Conservation (phyloP, 2,888 invertebrate species). For the Choreutis nemorana region DNA sequence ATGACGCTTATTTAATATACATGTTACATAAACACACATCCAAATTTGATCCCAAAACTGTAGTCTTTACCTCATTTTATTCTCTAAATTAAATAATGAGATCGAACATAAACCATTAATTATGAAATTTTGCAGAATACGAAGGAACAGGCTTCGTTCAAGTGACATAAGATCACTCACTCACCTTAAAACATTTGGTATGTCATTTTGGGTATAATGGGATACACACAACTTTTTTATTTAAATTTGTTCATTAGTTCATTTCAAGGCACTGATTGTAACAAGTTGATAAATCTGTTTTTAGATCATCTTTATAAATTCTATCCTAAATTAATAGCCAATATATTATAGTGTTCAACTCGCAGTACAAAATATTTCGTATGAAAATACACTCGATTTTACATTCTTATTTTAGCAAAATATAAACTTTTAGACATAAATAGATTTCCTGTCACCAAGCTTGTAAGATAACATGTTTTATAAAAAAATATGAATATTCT, state of each 20-base stretch:
- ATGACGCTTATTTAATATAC: slow-evolving; percentile 50
- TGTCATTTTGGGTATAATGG: not conserved
- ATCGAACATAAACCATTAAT: slow-evolving; percentile 59
- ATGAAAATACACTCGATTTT: slow-evolving; percentile 62
- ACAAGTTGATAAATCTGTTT: slow-evolving; percentile 49
- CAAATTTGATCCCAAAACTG: slow-evolving; percentile 65
- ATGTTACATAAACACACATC: slow-evolving; percentile 62
- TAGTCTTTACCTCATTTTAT: slow-evolving; percentile 64
- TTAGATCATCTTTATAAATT: slow-evolving; percentile 45
- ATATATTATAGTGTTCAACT: slow-evolving; percentile 58
- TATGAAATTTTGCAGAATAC: slow-evolving; percentile 47
- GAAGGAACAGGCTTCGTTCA: slow-evolving; percentile 24
- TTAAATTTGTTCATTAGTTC: slow-evolving; percentile 45
- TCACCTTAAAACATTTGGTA: not conserved
- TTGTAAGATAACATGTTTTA: slow-evolving; percentile 42
- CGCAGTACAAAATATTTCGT: slow-evolving; percentile 54
- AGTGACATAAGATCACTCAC: not conserved
- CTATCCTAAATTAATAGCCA: slow-evolving; percentile 60
- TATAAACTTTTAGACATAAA: slow-evolving; percentile 54
- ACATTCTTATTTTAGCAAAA: slow-evolving; percentile 59
- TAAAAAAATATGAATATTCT: slow-evolving; percentile 64
- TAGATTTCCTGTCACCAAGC: slow-evolving; percentile 38
- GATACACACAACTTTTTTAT: too few relatives aligned
- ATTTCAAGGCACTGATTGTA: slow-evolving; percentile 57
- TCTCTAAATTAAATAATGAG: slow-evolving; percentile 67